Conservation (phyloP, 2,113 vertebrate genomes). For the Oceanodroma tethys region DNA sequence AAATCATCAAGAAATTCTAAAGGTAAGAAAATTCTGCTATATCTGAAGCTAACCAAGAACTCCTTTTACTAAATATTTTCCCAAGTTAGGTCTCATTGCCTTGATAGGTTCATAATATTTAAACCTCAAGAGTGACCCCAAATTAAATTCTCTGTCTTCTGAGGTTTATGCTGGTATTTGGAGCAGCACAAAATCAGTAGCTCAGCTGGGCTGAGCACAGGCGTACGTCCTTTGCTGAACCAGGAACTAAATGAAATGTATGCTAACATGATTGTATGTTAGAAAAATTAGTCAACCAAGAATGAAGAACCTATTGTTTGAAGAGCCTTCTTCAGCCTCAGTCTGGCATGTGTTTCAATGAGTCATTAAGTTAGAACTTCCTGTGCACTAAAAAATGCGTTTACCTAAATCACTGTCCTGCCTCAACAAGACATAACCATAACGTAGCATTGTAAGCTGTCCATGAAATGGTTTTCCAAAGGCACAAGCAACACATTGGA, state of each 20-base stretch:
- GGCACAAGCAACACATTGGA: not conserved
- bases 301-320: not conserved
- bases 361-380: not conserved
- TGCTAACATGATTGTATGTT: not conserved
- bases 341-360: not conserved
- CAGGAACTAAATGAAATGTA: not conserved
- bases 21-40: slow-evolving; percentile 71
- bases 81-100: not conserved
- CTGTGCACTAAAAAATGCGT: not conserved
- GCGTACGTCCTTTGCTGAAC: not conserved
- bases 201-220: not conserved
- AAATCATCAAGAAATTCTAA: slow-evolving; percentile 93
- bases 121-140: not conserved
- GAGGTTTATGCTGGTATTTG: not conserved
- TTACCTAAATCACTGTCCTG: not conserved
- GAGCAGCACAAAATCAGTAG: not conserved
- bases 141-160: not conserved
- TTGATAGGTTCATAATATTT: not conserved
- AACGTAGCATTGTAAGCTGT: not conserved
- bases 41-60: not conserved
- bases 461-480: not conserved
- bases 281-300: not conserved
- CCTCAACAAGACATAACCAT: not conserved
- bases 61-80: not conserved
- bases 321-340: not conserved